Conservation (phyloP, 2,888 invertebrate species). For the Abrostola triplasia region DNA sequence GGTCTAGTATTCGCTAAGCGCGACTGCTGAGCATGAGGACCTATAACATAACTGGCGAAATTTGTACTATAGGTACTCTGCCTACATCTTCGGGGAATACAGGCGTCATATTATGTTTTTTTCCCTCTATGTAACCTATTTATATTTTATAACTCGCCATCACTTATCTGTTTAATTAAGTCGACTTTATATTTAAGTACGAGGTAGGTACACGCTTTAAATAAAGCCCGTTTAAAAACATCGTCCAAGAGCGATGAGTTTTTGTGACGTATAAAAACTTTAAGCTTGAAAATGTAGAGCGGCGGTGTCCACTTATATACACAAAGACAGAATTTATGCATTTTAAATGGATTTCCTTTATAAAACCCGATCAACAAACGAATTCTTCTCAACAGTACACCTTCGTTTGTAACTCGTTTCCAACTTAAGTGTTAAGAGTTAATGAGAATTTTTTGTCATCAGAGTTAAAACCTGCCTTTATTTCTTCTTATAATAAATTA, state of each 20-base stretch:
- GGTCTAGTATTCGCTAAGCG: too few relatives aligned
- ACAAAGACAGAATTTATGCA: slow-evolving; percentile 14
- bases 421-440: neutral
- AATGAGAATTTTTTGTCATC: neutral
- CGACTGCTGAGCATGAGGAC: too few relatives aligned
- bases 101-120: too few relatives aligned
- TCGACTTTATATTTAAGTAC: neutral
- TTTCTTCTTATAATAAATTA: too few relatives aligned
- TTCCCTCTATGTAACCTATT: too few relatives aligned
- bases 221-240: neutral
- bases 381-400: neutral
- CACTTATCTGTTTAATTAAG: too few relatives aligned
- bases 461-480: neutral
- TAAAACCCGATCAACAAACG: neutral
- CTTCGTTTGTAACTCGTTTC: neutral
- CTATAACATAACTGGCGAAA: too few relatives aligned
- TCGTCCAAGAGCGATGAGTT: slow-evolving; percentile 25
- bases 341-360: slow-evolving; percentile 13
- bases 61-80: too few relatives aligned
- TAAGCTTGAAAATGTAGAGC: slow-evolving; percentile 9
- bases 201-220: neutral
- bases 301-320: slow-evolving; percentile 5
- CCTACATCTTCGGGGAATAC: too few relatives aligned
- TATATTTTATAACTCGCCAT: too few relatives aligned
- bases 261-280: slow-evolving; percentile 8